A percentile compares a stretch with the other conserved stretches of the same genome.
Conservation (phyloP, 2,797 vertebrate species). For the Holocentrus rufus region DNA sequence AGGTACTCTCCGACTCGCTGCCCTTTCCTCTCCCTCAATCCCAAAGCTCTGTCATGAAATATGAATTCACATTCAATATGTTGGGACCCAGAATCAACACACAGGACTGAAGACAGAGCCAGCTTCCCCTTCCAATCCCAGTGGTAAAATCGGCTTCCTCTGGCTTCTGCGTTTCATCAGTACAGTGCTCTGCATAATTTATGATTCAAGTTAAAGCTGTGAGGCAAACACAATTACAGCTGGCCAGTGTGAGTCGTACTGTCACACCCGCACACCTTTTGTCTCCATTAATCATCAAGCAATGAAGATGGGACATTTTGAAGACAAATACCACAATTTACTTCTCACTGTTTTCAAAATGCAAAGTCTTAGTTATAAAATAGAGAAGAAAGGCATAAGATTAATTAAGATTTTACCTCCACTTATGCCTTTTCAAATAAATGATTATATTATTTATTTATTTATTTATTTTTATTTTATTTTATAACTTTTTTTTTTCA, state of each 20-base stretch:
- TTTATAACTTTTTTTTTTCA: no score
- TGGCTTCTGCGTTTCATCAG: slow-evolving; percentile 42
- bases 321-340: not conserved
- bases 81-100: slow-evolving; percentile 62
- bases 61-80: slow-evolving; percentile 73
- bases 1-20: slow-evolving; percentile 46
- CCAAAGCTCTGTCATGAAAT: slow-evolving; percentile 71
- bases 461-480: no score
- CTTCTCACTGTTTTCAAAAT: not conserved
- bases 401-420: no score
- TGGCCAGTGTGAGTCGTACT: slow-evolving; percentile 39
- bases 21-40: slow-evolving; percentile 38
- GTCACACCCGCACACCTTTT: slow-evolving; percentile 39
- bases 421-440: no score
- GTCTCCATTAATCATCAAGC: slow-evolving; percentile 35
- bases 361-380: not conserved
- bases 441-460: no score
- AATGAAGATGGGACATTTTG: slow-evolving; percentile 25
- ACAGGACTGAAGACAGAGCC: slow-evolving; percentile 44
- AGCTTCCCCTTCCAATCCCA: slow-evolving; percentile 35
- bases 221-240: slow-evolving; percentile 60
- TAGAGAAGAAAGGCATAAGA: no score
- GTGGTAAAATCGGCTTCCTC: slow-evolving; percentile 39
- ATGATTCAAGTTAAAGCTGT: slow-evolving; percentile 53
- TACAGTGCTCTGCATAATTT: slow-evolving; percentile 55